A percentile compares a stretch with the other conserved stretches of the same genome.
phyloP scores from a whole-genome alignment of 2,888 invertebrate genomes.

The Xanthostigma xanthostigma region DNA sequence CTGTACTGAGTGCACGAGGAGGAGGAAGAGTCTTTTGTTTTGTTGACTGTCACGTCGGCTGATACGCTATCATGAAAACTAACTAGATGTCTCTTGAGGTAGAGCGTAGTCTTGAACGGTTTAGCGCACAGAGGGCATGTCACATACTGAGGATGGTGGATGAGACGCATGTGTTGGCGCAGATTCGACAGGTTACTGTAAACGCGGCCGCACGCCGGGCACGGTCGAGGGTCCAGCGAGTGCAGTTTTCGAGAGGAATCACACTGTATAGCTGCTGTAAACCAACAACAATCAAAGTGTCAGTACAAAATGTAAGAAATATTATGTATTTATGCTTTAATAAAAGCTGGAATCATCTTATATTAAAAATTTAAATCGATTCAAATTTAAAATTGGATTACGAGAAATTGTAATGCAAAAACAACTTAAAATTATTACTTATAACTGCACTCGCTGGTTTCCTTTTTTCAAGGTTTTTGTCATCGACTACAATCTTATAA shows the following conservation, averaged over 20 bases:
- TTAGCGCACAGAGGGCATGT: conserved; percentile 44
- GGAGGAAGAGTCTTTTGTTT: no score
- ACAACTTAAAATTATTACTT: no score
- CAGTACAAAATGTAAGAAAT: background rate
- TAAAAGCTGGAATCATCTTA: no score
- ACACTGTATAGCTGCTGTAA: conserved; percentile 20
- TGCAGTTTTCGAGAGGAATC: conserved; percentile 29
- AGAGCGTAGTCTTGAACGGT: conserved; percentile 46
- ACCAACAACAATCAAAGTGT: conserved; percentile 11
- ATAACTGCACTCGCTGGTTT: no score
- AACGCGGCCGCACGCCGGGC: conserved; percentile 46
- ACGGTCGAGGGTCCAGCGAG: conserved; percentile 38
- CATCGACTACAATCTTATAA: no score
- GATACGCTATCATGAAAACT: conserved; percentile 32
- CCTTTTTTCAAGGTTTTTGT: no score
- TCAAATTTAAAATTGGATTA: no score
- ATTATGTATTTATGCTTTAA: background rate
- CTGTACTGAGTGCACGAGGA: no score
- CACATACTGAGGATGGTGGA: conserved; percentile 46
- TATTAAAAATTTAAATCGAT: no score
- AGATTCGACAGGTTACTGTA: conserved; percentile 50
- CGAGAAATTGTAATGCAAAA: no score
- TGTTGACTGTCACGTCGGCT: conserved; percentile 1
- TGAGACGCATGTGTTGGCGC: conserved; percentile 47
- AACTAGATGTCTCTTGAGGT: conserved; percentile 42